Evolutionary conservation across 1,140 invertebrate species (phyloP).

Genomic region (Armadillidium nasatum): DNA sequence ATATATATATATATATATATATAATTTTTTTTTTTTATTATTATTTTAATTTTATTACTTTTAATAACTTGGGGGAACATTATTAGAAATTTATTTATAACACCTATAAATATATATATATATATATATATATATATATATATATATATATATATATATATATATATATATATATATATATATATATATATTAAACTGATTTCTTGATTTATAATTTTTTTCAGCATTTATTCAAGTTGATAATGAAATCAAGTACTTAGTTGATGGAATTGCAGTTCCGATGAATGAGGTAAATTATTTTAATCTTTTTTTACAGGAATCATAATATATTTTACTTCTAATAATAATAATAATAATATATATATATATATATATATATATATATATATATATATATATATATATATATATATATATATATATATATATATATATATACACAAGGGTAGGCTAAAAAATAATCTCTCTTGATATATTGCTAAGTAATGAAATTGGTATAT

Average conservation of each 20-base stretch:
- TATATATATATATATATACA: not conserved
- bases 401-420: not conserved
- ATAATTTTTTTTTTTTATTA: too few species aligned
- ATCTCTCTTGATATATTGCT: not conserved
- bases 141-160: too few species aligned
- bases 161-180: too few species aligned
- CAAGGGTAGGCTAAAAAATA: too few species aligned
- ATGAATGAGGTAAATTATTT: conserved; percentile 55
- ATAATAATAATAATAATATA: not conserved
- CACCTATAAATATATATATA: too few species aligned
- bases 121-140: too few species aligned
- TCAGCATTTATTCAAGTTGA: conserved; percentile 65
- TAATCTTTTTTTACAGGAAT: not conserved
- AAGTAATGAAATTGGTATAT: not conserved
- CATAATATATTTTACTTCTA: too few species aligned
- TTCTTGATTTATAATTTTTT: conserved; percentile 46
- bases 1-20: too few species aligned
- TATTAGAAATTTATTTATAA: too few species aligned
- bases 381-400: not conserved
- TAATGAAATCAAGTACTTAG: conserved; percentile 63
- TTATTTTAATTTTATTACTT: too few species aligned
- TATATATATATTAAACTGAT: too few species aligned
- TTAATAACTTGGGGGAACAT: too few species aligned
- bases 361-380: not conserved
- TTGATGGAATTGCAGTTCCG: conserved; percentile 58